Conservation (phyloP, 2,113 vertebrate genomes). For the Trematomus loennbergii region DNA sequence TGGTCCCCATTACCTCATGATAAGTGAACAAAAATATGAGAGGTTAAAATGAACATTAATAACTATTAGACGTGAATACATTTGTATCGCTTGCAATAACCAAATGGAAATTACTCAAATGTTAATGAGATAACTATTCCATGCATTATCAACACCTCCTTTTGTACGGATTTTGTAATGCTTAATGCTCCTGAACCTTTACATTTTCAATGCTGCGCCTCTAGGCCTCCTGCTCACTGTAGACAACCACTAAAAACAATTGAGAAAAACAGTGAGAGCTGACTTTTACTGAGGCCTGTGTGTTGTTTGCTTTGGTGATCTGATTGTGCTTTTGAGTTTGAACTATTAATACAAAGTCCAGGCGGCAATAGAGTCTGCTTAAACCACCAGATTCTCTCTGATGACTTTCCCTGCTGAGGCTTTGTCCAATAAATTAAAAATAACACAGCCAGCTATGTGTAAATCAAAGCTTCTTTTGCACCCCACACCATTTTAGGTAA, state of each 20-base stretch:
- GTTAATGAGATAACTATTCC: conserved; percentile 39
- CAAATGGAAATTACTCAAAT: conserved; percentile 54
- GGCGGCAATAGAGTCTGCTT: conserved; percentile 56
- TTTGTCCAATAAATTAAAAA: conserved; percentile 81
- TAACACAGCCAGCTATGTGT: conserved; percentile 66
- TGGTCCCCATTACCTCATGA: conserved; percentile 52
- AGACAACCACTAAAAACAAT: conserved; percentile 42
- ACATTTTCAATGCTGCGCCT: conserved; percentile 47
- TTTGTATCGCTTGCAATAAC: conserved; percentile 24
- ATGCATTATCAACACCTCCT: conserved; percentile 29
- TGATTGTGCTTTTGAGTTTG: conserved; percentile 68
- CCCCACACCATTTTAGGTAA: conserved; percentile 70
- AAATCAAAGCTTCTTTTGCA: conserved; percentile 66
- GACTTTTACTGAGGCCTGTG: conserved; percentile 58
- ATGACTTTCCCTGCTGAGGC: conserved; percentile 63
- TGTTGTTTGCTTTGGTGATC: conserved; percentile 67
- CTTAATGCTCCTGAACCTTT: conserved; percentile 50
- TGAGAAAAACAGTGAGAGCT: conserved; percentile 28
- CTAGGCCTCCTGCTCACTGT: conserved; percentile 50
- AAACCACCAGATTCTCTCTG: conserved; percentile 54
- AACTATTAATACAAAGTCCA: conserved; percentile 71
- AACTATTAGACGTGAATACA: conserved; percentile 46
- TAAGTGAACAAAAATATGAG: conserved; percentile 56
- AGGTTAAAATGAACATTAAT: conserved; percentile 59
- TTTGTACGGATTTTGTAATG: conserved; percentile 40